These are phyloP conservation scores for Cisticola juncidis DNA, from an alignment of 2,113 vertebrate species.

Conservation along the genomic window DNA sequence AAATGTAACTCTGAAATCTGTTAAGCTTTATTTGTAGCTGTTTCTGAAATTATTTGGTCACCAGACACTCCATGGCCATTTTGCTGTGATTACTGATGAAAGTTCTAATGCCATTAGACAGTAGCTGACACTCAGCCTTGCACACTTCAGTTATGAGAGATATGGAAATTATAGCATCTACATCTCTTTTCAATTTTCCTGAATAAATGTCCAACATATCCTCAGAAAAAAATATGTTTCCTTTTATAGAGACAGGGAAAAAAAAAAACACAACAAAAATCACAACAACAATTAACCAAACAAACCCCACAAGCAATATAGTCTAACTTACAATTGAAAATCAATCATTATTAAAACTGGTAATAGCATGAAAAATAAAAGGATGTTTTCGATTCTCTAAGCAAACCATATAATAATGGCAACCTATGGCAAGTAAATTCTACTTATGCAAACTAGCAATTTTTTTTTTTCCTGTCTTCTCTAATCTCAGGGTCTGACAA, in stretches of 20 bases:
- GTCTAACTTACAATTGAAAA: not conserved
- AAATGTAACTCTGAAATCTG: not conserved
- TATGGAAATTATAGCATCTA: not conserved
- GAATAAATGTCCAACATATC: not conserved
- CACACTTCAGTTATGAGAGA: not conserved
- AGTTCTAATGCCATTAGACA: not conserved
- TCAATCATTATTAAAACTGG: not conserved
- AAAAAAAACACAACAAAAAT: not conserved
- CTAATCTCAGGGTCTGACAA: not conserved
- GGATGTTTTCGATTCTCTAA: not conserved
- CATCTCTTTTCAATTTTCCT: not conserved
- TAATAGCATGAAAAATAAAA: not conserved
- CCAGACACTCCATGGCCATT: not conserved
- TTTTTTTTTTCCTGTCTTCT: not conserved
- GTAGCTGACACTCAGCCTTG: not conserved
- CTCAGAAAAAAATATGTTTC: not conserved
- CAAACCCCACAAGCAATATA: not conserved
- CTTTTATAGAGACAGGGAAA: not conserved
- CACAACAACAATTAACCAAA: not conserved
- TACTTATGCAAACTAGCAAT: not conserved
- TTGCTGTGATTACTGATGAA: not conserved
- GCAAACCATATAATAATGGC: not conserved
- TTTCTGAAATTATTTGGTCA: not conserved
- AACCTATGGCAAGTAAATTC: not conserved
- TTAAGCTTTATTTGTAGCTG: not conserved